Percentiles rank a stretch among this genome's conserved stretches.
phyloP scores from a whole-genome alignment of 2,888 invertebrate species.

The Torymus tubicola region DNA sequence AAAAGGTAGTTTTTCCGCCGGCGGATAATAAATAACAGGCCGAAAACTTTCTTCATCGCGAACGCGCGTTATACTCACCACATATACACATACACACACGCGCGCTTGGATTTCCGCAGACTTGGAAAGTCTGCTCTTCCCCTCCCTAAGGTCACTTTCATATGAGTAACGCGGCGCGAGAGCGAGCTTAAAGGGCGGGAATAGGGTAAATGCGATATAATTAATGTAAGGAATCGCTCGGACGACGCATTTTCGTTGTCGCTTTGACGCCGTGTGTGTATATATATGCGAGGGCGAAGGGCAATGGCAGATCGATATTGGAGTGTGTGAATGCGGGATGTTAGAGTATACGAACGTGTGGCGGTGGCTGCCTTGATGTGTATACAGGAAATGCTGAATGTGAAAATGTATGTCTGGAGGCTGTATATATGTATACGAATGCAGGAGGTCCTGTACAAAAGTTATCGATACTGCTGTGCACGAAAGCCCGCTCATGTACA shows the following conservation, averaged over 20 bases:
- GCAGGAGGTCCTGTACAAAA: too few species aligned
- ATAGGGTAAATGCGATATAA: slow-evolving; percentile 62
- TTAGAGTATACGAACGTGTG: neutral
- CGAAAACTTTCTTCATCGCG: slow-evolving; percentile 50
- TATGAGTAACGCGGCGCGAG: slow-evolving; percentile 5
- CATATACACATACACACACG: neutral
- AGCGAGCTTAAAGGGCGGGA: slow-evolving; percentile 44
- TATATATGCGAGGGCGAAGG: neutral
- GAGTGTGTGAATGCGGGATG: neutral
- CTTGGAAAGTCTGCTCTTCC: slow-evolving; percentile 25
- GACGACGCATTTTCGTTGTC: slow-evolving; percentile 33
- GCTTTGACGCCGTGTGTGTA: slow-evolving; percentile 1
- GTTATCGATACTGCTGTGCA: too few species aligned
- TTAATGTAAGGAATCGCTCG: slow-evolving; percentile 64
- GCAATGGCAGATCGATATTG: slow-evolving; percentile 30
- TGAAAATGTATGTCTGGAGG: too few species aligned
- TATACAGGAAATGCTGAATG: too few species aligned
- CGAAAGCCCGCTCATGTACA: too few species aligned
- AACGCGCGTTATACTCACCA: neutral
- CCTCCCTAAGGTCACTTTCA: neutral
- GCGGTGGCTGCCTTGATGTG: too few species aligned
- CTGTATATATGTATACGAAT: too few species aligned
- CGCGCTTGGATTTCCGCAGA: slow-evolving; percentile 15
- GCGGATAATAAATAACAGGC: slow-evolving; percentile 54
- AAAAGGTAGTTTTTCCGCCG: slow-evolving; percentile 51